A percentile compares a stretch with the other conserved stretches of the same genome.
These are phyloP conservation scores for Melanophora roralis DNA, from an alignment of 2,888 invertebrate genomes.

Conservation along the genomic window DNA sequence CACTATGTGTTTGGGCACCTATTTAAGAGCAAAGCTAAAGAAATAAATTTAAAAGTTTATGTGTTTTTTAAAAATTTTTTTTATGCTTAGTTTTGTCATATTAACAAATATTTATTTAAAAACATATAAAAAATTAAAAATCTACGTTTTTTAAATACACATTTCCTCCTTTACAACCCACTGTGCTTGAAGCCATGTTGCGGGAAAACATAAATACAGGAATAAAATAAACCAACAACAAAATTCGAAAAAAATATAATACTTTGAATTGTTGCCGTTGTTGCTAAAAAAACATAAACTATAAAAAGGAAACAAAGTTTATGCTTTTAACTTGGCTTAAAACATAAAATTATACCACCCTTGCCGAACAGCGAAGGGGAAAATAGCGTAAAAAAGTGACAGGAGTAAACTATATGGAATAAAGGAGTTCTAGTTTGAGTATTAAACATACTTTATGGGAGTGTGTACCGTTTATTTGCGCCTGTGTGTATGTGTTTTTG, in stretches of 20 bases:
- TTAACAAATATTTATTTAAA: no score
- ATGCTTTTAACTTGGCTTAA: slow-evolving; percentile 60
- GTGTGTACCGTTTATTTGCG: no score
- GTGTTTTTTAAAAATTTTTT: no score
- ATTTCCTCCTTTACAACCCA: neutral
- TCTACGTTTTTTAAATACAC: no score
- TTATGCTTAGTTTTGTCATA: no score
- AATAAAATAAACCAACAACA: slow-evolving; percentile 28
- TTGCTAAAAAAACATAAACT: slow-evolving; percentile 58
- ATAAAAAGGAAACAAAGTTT: slow-evolving; percentile 68
- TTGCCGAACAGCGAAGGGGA: neutral
- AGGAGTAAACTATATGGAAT: neutral
- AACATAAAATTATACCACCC: neutral
- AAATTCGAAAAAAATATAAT: slow-evolving; percentile 5
- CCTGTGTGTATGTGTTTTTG: neutral
- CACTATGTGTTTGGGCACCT: no score
- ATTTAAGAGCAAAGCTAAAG: no score
- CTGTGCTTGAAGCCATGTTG: neutral
- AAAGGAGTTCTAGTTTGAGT: slow-evolving; percentile 1
- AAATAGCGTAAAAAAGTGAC: neutral
- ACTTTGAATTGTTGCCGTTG: slow-evolving; percentile 33
- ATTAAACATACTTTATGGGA: neutral
- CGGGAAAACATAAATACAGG: slow-evolving; percentile 32
- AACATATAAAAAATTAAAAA: no score
- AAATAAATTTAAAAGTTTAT: no score